phyloP scores from a whole-genome alignment of 2,888 invertebrate species.

The Trachelus stipa region DNA sequence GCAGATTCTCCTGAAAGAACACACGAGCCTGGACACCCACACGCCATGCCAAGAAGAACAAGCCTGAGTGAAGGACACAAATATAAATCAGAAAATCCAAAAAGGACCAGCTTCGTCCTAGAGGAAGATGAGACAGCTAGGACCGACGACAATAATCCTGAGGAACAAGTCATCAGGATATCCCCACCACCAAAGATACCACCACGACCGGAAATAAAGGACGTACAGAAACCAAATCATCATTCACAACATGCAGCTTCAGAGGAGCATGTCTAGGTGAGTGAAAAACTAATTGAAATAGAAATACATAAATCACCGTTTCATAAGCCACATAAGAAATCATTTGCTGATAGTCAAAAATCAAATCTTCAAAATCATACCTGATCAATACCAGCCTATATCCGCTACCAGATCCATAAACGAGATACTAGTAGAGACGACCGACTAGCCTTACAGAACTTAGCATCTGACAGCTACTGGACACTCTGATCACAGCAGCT shows the following conservation, averaged over 20 bases:
- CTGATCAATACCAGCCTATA: background rate
- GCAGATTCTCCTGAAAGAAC: conserved; percentile 39
- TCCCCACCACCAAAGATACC: conserved; percentile 30
- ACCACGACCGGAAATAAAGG: conserved; percentile 34
- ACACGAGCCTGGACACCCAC: conserved; percentile 33
- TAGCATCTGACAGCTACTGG: background rate
- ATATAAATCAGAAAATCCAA: conserved; percentile 31
- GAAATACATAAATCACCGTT: background rate
- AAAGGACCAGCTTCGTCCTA: conserved; percentile 44
- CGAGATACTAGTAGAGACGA: background rate
- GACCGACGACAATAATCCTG: conserved; percentile 17
- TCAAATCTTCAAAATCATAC: background rate
- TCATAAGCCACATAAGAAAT: background rate
- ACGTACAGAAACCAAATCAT: conserved; percentile 41
- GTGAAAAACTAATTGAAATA: conserved; percentile 11
- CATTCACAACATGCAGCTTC: conserved; percentile 34
- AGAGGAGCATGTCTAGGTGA: conserved; percentile 50
- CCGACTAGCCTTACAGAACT: background rate
- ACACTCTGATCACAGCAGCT: background rate
- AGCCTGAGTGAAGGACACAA: conserved; percentile 42
- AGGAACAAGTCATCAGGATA: conserved; percentile 32
- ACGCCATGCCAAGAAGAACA: conserved; percentile 34
- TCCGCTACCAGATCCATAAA: background rate
- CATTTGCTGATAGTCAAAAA: background rate
- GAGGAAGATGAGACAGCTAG: conserved; percentile 30